Conservation (phyloP, 2,797 vertebrate genomes). For the Mus minutoides region DNA sequence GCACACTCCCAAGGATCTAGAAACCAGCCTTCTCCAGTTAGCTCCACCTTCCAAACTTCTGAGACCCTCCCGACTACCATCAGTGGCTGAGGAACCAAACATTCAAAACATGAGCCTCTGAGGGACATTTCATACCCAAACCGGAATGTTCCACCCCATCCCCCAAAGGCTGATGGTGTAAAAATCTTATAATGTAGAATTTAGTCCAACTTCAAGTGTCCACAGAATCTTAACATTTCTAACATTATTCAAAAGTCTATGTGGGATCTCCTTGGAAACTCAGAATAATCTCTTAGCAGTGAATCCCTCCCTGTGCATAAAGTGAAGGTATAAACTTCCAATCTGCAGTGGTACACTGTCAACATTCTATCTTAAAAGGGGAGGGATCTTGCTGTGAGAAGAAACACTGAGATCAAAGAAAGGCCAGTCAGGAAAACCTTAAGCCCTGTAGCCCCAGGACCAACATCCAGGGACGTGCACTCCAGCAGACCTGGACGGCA, state of each 20-base stretch:
- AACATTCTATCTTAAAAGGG: neutral
- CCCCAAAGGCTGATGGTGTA: neutral
- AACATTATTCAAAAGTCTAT: neutral
- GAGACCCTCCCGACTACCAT: neutral
- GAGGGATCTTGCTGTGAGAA: neutral
- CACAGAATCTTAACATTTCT: neutral
- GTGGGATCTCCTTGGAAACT: neutral
- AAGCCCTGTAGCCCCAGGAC: neutral
- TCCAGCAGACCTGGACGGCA: neutral
- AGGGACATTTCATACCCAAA: neutral
- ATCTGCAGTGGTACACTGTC: neutral
- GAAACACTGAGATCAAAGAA: neutral
- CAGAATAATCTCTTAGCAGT: neutral
- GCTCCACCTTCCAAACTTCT: neutral
- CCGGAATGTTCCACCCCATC: neutral
- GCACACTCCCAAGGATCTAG: neutral
- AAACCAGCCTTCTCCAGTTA: neutral
- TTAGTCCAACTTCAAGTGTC: neutral
- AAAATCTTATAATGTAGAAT: neutral
- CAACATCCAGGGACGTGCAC: neutral
- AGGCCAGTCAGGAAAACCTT: neutral
- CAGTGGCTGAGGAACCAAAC: neutral
- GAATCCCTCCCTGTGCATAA: neutral
- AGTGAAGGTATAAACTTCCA: neutral
- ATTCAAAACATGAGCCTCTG: neutral